These are phyloP conservation scores for Perca schrenkii DNA, from an alignment of 2,113 vertebrate species.

Conservation along the genomic window DNA sequence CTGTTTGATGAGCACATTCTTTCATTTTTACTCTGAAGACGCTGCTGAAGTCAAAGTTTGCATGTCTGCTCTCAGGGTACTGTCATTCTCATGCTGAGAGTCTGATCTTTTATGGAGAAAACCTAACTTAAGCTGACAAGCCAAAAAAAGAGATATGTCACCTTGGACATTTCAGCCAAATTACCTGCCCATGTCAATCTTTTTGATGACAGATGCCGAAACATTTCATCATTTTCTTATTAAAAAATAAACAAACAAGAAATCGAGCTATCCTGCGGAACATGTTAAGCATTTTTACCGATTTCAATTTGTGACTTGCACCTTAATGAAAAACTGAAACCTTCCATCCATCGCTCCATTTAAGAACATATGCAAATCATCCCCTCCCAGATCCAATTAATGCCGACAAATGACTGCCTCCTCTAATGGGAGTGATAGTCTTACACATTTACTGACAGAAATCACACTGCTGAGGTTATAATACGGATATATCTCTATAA, in stretches of 20 bases:
- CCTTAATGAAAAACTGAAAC: conserved; percentile 17
- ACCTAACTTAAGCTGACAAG: conserved; percentile 49
- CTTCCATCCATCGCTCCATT: no score
- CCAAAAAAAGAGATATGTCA: conserved; percentile 47
- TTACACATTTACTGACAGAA: background rate
- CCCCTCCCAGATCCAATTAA: background rate
- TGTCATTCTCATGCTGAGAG: conserved; percentile 28
- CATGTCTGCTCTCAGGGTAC: conserved; percentile 18
- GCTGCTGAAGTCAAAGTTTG: background rate
- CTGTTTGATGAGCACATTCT: conserved; percentile 7
- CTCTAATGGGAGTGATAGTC: background rate
- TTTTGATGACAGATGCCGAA: conserved; percentile 14
- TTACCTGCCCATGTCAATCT: conserved; percentile 29
- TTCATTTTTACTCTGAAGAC: background rate
- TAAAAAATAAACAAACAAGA: background rate
- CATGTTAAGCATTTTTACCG: background rate
- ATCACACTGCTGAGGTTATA: background rate
- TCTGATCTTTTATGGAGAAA: conserved; percentile 36
- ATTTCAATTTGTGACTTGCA: background rate
- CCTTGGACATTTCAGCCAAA: conserved; percentile 48
- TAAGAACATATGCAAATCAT: background rate
- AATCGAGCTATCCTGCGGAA: background rate
- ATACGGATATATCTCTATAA: background rate
- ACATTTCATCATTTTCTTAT: background rate
- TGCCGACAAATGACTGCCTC: background rate